A percentile compares a stretch with the other conserved stretches of the same genome.
Evolutionary conservation across 2,888 invertebrate genomes (phyloP).

Genomic region (Himalopsyche kuldschensis): DNA sequence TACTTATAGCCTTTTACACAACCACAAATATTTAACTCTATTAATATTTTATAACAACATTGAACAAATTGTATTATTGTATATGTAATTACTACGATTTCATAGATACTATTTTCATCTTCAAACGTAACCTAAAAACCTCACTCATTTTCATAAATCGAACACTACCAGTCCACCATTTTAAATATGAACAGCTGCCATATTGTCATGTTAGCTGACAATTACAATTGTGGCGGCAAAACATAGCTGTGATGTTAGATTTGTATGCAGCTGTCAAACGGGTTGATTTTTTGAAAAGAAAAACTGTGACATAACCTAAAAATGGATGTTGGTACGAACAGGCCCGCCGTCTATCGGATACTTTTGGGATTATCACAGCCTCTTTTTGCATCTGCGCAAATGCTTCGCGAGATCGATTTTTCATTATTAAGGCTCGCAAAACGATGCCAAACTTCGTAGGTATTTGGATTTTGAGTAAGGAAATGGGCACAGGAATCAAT

Average conservation of each 20-base stretch:
- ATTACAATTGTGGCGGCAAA: neutral
- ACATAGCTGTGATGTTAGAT: neutral
- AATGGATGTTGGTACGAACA: slow-evolving; percentile 8
- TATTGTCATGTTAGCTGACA: neutral
- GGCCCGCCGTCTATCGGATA: neutral
- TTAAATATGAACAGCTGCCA: neutral
- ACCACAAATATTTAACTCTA: slow-evolving; percentile 42
- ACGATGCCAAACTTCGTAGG: neutral
- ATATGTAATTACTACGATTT: neutral
- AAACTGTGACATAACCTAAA: slow-evolving; percentile 28
- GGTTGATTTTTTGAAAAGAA: neutral
- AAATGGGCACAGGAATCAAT: neutral
- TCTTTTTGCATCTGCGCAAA: neutral
- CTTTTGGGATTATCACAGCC: neutral
- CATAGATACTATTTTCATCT: neutral
- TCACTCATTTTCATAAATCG: neutral
- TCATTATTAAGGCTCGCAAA: neutral
- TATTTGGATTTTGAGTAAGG: neutral
- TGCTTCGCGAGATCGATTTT: neutral
- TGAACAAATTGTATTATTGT: neutral
- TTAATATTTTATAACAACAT: slow-evolving; percentile 12
- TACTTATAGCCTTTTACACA: slow-evolving; percentile 35
- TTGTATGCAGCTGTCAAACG: slow-evolving; percentile 1
- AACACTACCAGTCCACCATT: neutral
- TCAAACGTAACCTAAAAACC: slow-evolving; percentile 8